Evolutionary conservation across 2,888 invertebrate species (phyloP).

Genomic region (Lasioglossum pauxillum): DNA sequence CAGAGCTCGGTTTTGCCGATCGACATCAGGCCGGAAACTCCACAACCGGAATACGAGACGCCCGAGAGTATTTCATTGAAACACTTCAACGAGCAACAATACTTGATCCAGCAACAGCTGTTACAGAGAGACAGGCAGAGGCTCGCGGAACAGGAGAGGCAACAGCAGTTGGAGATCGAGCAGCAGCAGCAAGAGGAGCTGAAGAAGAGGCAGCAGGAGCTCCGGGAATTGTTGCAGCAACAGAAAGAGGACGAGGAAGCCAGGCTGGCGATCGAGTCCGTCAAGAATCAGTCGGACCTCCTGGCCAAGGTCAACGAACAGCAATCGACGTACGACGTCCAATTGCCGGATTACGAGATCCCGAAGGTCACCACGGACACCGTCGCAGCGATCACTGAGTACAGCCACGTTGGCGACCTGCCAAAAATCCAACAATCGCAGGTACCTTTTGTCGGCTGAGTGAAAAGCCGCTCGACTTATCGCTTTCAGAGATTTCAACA

Average conservation of each 20-base stretch:
- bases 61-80: slow-evolving; percentile 82
- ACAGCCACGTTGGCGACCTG: slow-evolving; percentile 48
- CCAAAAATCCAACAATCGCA: slow-evolving; percentile 63
- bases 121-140: slow-evolving; percentile 80
- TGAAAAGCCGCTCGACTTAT: neutral
- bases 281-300: slow-evolving; percentile 59
- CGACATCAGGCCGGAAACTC: slow-evolving; percentile 58
- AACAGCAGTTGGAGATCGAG: slow-evolving; percentile 76
- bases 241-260: slow-evolving; percentile 72
- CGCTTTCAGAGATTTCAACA: neutral
- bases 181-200: slow-evolving; percentile 76
- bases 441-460: slow-evolving; percentile 34
- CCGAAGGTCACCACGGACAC: slow-evolving; percentile 61
- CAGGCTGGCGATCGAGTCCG: slow-evolving; percentile 48
- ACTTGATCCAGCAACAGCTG: slow-evolving; percentile 79
- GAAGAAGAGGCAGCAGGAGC: slow-evolving; percentile 74
- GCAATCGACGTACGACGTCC: slow-evolving; percentile 44
- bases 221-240: slow-evolving; percentile 70
- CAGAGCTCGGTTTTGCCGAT: slow-evolving; percentile 74
- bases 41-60: slow-evolving; percentile 76
- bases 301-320: slow-evolving; percentile 41
- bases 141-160: slow-evolving; percentile 78
- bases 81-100: slow-evolving; percentile 83
- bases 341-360: slow-evolving; percentile 61
- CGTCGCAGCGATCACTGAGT: slow-evolving; percentile 42